Evolutionary conservation across 2,113 vertebrate genomes (phyloP), one percentile per base, ranked within the genome.

Genomic region (Tragelaphus scriptus): DNA sequence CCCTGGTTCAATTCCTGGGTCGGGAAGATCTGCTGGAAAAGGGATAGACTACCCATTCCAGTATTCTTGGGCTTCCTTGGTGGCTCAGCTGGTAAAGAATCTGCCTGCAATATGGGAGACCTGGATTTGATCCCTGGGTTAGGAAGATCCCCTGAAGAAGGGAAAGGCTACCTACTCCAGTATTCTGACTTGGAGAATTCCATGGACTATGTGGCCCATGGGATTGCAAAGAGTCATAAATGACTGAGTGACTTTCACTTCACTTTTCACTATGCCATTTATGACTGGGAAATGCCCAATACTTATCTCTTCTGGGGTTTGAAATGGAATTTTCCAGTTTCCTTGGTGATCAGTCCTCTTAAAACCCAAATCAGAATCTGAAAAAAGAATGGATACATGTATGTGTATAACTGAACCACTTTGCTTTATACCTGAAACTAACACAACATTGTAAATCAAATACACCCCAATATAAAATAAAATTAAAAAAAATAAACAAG

Each of bases 1-100:
- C 65, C 9, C 9, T n/a, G 32, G 65, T 71, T 71, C 2, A 0
- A 10, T 36, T 36, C n/a, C n/a, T 36, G n/a, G n/a, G 4, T 71
- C 2, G 0, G n/a, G n/a, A 21, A 71, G 65, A 36, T 36, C n/a
- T 71, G 2, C n/a, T 71, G n/a, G 17, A 71, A 71, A 36, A 71
- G n/a, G 65, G n/a, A 71, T 21, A 71, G 65, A 17, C 17, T 71
- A 36, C 65, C n/a, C n/a, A 71, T 17, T 36, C 65, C 8, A 71
- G n/a, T 21, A 36, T 71, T 21, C 65, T 71, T 71, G 17, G 65
- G 65, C 65, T 71, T 71, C 65, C n/a, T n/a, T 71, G 9, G 4
- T 36, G 65, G n/a, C 65, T 71, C 65, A 71, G 4, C n/a, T 71
- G 19, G n/a, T 71, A 71, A 71, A 71, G n/a, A 71, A 71, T 71